Base-by-base conservation (phyloP, 2,888 invertebrate genomes). In the Drosophila mimetica region DNA sequence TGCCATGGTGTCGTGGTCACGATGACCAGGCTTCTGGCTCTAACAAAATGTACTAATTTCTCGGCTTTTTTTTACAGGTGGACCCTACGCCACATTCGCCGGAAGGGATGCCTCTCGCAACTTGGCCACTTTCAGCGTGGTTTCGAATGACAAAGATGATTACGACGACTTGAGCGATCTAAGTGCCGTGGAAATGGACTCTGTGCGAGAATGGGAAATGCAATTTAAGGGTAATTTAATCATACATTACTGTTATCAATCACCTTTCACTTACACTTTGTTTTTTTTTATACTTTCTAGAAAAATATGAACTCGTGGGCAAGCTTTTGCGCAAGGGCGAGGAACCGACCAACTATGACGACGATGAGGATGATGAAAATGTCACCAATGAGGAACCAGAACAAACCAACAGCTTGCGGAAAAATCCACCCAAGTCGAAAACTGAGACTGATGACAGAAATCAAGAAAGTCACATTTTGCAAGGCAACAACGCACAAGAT, bases 141-240 rank as follows among this genome's bases (percentile, higher is more conserved):
- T 95, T 52, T 93, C 95, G 52, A 94, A 95, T 72, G 94, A 96
- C 54, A 96, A 95, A 80, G 95, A 96, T 71, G 97, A 96, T 83
- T 98, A 98, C 92, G 99, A 99, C 93, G 99, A 99, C 92, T 93
- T 99, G 58, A 97, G 97, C 91, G 99, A 99, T 92, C 94, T 99
- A 59, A 96, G 95, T 89, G 94, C 96, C 13, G 95, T 96, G 93
- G 97, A 99, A 93, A 98, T 99, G 97, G 98, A 98, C 81, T 97
- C 97, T 20, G 96, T 99, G 7, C 94, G 94, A 77, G 99, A 99
- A 92, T 99, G 99, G 99, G 98, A 98, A 92, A 96, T 96, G 92
- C 99, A 99, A 91, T 98, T 99, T 91, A 96, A 96, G 94, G 98
- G 69, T 69, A 37, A 16, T 0, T 6, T 11, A 28, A 11, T 8